phyloP scores from a whole-genome alignment of 2,797 vertebrate species.

The Acanthopagrus latus region DNA sequence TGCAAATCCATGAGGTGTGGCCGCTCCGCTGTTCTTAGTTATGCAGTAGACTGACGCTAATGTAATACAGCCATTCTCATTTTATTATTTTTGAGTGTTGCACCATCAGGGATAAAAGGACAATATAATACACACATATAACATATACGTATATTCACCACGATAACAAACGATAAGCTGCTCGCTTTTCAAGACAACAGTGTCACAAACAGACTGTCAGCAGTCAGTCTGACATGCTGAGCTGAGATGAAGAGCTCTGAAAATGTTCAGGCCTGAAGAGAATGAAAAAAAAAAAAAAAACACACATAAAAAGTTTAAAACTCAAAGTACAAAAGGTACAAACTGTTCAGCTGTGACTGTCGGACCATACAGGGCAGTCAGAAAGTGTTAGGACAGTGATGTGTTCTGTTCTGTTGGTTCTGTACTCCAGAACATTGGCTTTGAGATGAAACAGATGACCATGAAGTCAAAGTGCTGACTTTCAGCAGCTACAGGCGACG shows the following conservation, averaged over 20 bases:
- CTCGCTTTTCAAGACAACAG: conserved; percentile 13
- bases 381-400: conserved; percentile 18
- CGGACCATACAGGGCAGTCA: conserved; percentile 7
- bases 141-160: conserved; percentile 41
- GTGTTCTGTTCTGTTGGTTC: conserved; percentile 19
- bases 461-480: conserved; percentile 25
- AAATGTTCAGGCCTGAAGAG: conserved; percentile 4
- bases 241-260: conserved; percentile 16
- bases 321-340: background rate
- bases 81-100: conserved; percentile 43
- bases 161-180: conserved; percentile 8
- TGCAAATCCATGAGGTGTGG: conserved; percentile 47
- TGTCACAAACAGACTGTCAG: conserved; percentile 38
- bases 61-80: conserved; percentile 53
- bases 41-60: conserved; percentile 62
- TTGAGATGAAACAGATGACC: conserved; percentile 22
- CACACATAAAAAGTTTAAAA: background rate
- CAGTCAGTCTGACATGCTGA: conserved; percentile 20
- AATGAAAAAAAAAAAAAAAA: background rate
- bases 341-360: conserved; percentile 6
- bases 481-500: background rate
- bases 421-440: conserved; percentile 26
- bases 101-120: conserved; percentile 36
- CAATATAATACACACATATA: conserved; percentile 41
- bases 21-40: conserved; percentile 51